Percentiles rank a stretch among this genome's conserved stretches.
Evolutionary conservation across 2,113 vertebrate genomes (phyloP).

Genomic region (Argyrosomus japonicus): DNA sequence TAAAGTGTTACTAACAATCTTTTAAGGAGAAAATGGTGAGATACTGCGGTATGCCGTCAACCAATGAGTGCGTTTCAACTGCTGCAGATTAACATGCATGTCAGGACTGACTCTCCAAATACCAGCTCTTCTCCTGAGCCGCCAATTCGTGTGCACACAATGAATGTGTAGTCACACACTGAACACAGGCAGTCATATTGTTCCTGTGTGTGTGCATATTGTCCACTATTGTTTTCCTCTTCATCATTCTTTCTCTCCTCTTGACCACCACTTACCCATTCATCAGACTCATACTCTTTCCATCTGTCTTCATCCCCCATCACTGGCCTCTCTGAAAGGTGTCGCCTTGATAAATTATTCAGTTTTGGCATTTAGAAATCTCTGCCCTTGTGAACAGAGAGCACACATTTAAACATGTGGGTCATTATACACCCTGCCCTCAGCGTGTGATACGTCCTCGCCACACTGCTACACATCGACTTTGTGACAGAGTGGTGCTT

Average conservation of each 20-base stretch:
- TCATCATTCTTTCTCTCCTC: neutral
- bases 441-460: neutral
- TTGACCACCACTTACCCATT: conserved; percentile 22
- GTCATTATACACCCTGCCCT: conserved; percentile 28
- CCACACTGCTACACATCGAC: neutral
- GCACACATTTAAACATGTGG: conserved; percentile 32
- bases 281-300: conserved; percentile 34
- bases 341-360: conserved; percentile 76
- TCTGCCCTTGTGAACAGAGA: conserved; percentile 49
- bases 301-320: conserved; percentile 49
- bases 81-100: conserved; percentile 37
- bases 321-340: conserved; percentile 58
- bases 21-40: neutral
- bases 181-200: neutral
- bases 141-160: conserved; percentile 7
- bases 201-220: neutral
- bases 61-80: neutral
- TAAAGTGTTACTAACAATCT: neutral
- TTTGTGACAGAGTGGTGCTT: neutral
- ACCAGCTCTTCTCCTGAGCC: conserved; percentile 7
- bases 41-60: neutral
- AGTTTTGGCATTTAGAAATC: conserved; percentile 68
- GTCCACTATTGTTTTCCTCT: neutral
- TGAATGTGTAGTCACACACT: neutral
- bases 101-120: conserved; percentile 39